Conservation (phyloP, 92 coral and sea anemone species). For the Porites evermanni region DNA sequence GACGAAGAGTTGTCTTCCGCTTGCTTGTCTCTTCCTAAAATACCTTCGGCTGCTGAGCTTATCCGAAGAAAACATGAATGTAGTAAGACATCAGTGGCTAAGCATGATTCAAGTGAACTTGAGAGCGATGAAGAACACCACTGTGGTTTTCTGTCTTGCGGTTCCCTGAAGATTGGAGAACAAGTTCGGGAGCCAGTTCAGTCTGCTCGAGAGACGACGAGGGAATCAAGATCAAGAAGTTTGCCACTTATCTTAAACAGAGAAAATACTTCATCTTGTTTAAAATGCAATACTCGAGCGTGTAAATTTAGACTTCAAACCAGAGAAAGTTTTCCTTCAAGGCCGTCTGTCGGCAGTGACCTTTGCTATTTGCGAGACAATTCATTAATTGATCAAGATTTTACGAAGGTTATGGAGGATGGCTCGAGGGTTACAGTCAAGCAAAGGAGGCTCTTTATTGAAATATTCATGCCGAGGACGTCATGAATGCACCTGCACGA, state of each 20-base stretch:
- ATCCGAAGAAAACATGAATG: neutral
- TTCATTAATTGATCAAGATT: slow-evolving; percentile 8
- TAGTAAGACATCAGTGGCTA: neutral
- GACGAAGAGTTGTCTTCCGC: slow-evolving; percentile 10
- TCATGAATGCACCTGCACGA: neutral
- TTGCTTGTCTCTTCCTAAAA: slow-evolving; percentile 20
- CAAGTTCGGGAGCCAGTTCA: neutral
- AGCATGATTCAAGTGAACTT: neutral
- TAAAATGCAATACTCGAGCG: neutral
- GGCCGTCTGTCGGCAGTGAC: neutral
- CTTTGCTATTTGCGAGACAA: neutral
- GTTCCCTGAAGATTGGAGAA: slow-evolving; percentile 7
- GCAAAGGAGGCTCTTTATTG: slow-evolving; percentile 49
- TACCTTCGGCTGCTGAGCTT: slow-evolving; percentile 8
- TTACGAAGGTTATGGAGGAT: slow-evolving; percentile 46
- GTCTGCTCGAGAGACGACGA: neutral
- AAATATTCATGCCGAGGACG: slow-evolving; percentile 62
- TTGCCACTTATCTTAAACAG: slow-evolving; percentile 35
- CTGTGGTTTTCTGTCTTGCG: slow-evolving; percentile 15
- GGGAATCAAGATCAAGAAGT: slow-evolving; percentile 11
- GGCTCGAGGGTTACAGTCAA: slow-evolving; percentile 53
- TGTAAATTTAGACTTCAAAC: neutral
- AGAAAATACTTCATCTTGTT: slow-evolving; percentile 2
- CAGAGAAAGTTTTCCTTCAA: neutral
- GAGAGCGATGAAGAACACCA: slow-evolving; percentile 9